These are phyloP conservation scores for Drosophila koepferae DNA, from an alignment of 2,888 invertebrate species.

Conservation along the genomic window DNA sequence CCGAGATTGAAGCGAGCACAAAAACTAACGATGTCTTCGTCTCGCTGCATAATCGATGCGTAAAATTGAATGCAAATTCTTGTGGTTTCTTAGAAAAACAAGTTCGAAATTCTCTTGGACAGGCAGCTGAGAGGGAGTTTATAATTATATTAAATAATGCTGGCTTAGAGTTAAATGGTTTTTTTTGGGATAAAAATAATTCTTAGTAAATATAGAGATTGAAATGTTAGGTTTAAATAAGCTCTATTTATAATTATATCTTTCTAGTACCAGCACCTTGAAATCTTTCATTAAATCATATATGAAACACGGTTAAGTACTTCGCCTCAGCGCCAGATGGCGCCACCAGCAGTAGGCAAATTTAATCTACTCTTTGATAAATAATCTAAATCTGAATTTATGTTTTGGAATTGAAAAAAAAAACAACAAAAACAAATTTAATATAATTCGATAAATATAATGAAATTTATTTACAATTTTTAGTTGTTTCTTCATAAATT, in stretches of 20 bases:
- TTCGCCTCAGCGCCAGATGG: not conserved
- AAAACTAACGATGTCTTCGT: not conserved
- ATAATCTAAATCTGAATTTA: not conserved
- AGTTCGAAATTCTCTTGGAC: not conserved
- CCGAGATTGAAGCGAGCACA: conserved; percentile 30
- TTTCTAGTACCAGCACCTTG: too few relatives aligned
- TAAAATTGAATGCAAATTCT: conserved; percentile 1
- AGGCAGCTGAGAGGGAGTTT: not conserved
- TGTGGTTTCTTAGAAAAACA: conserved; percentile 6
- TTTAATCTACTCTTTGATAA: too few relatives aligned
- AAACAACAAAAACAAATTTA: too few relatives aligned
- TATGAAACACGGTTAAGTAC: too few relatives aligned
- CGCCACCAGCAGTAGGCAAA: not conserved
- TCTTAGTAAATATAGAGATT: not conserved
- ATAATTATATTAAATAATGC: not conserved
- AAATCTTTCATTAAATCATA: too few relatives aligned
- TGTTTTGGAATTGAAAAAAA: not conserved
- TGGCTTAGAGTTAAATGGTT: not conserved
- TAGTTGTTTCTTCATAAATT: too few relatives aligned
- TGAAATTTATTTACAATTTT: too few relatives aligned
- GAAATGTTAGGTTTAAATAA: too few relatives aligned
- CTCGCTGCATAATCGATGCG: not conserved
- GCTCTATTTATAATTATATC: too few relatives aligned
- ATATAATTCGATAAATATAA: too few relatives aligned
- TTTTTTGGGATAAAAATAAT: too few relatives aligned